phyloP scores from a whole-genome alignment of 2,888 invertebrate species.

The Metellina segmentata region DNA sequence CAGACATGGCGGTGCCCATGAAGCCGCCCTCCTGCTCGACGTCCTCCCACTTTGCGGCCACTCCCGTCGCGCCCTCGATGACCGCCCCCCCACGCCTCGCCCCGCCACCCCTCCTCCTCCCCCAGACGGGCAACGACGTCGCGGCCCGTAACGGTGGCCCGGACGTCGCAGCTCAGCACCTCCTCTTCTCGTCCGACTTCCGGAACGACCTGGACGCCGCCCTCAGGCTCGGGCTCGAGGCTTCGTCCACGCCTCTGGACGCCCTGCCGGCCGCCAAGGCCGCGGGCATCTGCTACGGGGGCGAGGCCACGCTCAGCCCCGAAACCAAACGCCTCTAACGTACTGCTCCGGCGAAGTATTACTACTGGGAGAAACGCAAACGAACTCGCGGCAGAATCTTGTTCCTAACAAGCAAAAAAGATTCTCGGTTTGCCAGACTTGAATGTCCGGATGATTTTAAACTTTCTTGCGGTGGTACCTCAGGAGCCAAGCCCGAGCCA shows the following conservation, averaged over 20 bases:
- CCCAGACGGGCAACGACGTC: conserved; percentile 70
- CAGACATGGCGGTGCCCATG: conserved; percentile 40
- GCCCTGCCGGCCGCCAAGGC: conserved; percentile 64
- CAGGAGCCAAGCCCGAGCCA: conserved; percentile 74
- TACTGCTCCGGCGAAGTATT: conserved; percentile 45
- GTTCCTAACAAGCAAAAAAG: conserved; percentile 53
- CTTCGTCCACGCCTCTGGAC: conserved; percentile 65
- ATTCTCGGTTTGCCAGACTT: conserved; percentile 57
- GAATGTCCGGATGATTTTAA: conserved; percentile 65
- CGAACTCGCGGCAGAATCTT: conserved; percentile 34
- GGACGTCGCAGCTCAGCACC: conserved; percentile 70
- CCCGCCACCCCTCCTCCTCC: conserved; percentile 68
- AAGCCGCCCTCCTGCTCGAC: conserved; percentile 61
- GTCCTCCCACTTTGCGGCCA: conserved; percentile 73
- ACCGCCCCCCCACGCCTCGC: conserved; percentile 65
- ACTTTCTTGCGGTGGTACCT: conserved; percentile 27
- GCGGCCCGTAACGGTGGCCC: conserved; percentile 69
- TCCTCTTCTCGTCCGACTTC: conserved; percentile 73
- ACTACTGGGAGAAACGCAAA: conserved; percentile 31
- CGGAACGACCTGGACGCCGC: conserved; percentile 71
- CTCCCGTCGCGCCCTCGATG: conserved; percentile 73
- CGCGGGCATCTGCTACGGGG: conserved; percentile 72
- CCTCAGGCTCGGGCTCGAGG: conserved; percentile 75
- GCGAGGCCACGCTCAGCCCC: conserved; percentile 76
- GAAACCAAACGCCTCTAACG: conserved; percentile 75